phyloP scores from a whole-genome alignment of 2,113 vertebrate genomes.

The Turdus rufiventris region DNA sequence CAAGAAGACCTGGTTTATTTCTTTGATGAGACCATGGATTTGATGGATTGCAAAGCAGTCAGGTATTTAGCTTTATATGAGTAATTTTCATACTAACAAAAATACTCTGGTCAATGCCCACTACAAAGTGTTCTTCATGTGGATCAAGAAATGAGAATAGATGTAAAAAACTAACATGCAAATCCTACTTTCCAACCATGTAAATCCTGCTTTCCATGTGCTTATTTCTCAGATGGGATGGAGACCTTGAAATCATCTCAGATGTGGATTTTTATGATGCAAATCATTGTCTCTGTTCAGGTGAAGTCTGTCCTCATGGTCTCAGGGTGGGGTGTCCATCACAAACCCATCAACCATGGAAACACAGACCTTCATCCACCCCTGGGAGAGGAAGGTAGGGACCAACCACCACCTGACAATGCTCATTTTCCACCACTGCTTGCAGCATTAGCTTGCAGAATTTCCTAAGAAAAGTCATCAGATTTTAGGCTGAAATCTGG shows the following conservation, averaged over 20 bases:
- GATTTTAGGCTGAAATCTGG: neutral
- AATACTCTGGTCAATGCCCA: neutral
- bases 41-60: neutral
- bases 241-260: neutral
- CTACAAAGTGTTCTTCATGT: neutral
- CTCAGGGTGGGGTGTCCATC: neutral
- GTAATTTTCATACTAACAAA: neutral
- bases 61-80: neutral
- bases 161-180: neutral
- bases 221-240: neutral
- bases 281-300: neutral
- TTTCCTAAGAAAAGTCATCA: neutral
- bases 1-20: neutral
- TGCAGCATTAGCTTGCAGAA: neutral
- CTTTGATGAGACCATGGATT: neutral
- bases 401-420: neutral
- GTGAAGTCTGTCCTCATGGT: neutral
- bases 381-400: neutral
- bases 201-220: neutral
- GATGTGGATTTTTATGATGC: neutral
- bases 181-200: neutral
- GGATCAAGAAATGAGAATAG: neutral
- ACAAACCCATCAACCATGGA: neutral
- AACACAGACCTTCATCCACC: neutral
- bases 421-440: neutral